These are phyloP conservation scores for Peromyscus melanophrys DNA, from an alignment of 2,797 vertebrate genomes.

Conservation along the genomic window DNA sequence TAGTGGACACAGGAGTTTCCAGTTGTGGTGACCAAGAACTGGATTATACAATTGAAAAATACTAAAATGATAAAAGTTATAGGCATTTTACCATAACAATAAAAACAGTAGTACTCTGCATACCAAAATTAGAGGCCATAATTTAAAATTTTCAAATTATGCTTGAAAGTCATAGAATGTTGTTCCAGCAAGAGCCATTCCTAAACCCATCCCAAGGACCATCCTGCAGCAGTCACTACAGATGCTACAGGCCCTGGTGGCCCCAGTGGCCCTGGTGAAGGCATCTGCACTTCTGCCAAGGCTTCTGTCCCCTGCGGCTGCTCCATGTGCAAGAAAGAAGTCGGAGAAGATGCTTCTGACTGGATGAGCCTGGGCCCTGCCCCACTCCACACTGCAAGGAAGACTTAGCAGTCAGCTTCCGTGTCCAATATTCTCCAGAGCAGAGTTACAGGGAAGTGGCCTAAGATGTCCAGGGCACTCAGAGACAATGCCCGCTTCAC, in stretches of 20 bases:
- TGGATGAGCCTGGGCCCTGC: background rate
- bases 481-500: background rate
- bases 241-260: background rate
- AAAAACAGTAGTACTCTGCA: background rate
- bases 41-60: background rate
- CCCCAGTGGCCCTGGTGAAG: background rate
- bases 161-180: fast-evolving
- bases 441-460: no score
- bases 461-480: background rate
- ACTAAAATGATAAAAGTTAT: background rate
- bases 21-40: background rate
- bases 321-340: background rate
- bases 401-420: background rate
- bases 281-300: no score
- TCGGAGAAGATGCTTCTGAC: no score
- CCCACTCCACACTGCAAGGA: fast-evolving
- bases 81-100: background rate
- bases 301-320: background rate
- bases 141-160: background rate
- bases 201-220: fast-evolving
- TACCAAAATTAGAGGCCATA: background rate
- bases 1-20: background rate
- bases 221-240: fast-evolving
- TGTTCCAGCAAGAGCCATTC: background rate
- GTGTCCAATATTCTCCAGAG: background rate